Conservation (phyloP, 2,113 vertebrate species). For the Manacus vitellinus region DNA sequence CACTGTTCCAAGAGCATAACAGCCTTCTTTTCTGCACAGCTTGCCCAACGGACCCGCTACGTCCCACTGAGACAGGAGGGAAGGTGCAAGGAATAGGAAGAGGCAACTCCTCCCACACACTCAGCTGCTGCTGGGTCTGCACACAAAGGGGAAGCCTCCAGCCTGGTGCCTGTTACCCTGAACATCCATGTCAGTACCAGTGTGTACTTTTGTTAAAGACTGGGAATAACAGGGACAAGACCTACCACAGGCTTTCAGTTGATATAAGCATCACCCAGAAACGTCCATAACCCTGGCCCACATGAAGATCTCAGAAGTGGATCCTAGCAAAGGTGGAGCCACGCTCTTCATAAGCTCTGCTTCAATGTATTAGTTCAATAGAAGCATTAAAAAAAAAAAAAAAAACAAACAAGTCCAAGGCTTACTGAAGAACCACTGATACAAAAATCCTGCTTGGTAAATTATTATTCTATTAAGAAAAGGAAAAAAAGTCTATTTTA, state of each 20-base stretch:
- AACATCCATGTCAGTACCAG: background rate
- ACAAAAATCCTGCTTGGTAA: background rate
- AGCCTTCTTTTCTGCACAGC: background rate
- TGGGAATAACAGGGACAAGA: background rate
- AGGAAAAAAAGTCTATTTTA: background rate
- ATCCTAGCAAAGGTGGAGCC: background rate
- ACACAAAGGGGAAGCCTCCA: background rate
- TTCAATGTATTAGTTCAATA: background rate
- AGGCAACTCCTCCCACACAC: background rate
- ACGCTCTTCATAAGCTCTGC: accelerated
- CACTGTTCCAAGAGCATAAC: background rate
- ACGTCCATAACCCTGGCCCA: no score
- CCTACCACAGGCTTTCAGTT: accelerated
- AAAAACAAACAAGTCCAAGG: background rate
- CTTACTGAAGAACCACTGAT: background rate
- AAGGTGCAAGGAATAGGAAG: background rate
- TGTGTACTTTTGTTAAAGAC: accelerated
- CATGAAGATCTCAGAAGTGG: background rate
- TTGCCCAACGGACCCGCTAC: background rate
- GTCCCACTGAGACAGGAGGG: background rate
- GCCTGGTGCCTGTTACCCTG: background rate
- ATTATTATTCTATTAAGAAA: background rate
- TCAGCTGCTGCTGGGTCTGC: background rate
- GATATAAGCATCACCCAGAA: background rate
- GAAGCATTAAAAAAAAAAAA: background rate